These are phyloP conservation scores for Hartigia nigra DNA, from an alignment of 2,888 invertebrate species.

Conservation along the genomic window DNA sequence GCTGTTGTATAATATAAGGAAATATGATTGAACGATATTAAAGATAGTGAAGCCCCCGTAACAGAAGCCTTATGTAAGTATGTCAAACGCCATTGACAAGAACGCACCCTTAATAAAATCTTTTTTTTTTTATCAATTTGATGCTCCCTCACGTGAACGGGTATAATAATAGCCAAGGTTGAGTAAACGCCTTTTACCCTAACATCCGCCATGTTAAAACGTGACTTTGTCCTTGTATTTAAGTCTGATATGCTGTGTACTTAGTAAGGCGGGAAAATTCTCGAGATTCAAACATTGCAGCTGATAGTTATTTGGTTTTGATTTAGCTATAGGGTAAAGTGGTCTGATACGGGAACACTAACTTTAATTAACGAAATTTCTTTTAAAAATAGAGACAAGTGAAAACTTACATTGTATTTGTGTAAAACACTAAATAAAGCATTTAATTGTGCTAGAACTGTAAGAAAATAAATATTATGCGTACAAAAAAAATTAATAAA, in stretches of 20 bases:
- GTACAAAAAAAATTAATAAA: too few relatives aligned
- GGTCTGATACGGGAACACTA: too few relatives aligned
- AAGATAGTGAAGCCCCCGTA: neutral
- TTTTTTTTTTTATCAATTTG: neutral
- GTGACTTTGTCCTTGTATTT: neutral
- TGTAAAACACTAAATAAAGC: too few relatives aligned
- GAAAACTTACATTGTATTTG: too few relatives aligned
- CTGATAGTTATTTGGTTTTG: neutral
- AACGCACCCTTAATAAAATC: neutral
- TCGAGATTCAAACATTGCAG: neutral
- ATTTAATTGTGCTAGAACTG: too few relatives aligned
- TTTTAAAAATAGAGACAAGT: too few relatives aligned
- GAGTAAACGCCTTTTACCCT: neutral
- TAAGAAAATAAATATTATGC: too few relatives aligned
- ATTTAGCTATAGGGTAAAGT: neutral
- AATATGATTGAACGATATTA: neutral
- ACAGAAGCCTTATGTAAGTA: neutral
- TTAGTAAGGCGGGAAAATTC: neutral
- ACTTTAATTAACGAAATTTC: too few relatives aligned
- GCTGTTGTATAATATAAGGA: neutral
- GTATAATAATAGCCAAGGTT: neutral
- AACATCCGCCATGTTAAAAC: neutral
- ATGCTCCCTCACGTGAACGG: neutral
- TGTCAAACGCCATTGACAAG: neutral
- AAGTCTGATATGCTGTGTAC: neutral